Evolutionary conservation across 2,113 vertebrate species (phyloP).

Genomic region (Ondatra zibethicus): DNA sequence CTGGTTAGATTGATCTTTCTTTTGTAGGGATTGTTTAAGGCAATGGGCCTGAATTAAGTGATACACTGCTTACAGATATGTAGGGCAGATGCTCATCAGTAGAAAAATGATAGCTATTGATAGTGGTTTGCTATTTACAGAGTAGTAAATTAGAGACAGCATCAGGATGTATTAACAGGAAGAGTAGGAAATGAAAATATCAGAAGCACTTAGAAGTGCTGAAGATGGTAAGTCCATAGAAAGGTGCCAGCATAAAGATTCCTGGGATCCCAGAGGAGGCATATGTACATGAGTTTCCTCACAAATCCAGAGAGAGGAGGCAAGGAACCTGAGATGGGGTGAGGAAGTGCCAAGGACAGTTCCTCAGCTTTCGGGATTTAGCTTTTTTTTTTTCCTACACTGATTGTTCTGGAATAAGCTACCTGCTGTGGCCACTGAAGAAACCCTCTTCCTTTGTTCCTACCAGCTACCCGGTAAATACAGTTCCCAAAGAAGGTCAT

Average conservation of each 20-base stretch:
- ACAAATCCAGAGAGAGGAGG: not conserved
- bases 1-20: not conserved
- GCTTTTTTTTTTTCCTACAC: not conserved
- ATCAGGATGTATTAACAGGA: not conserved
- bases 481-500: not conserved
- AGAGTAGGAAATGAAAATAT: not conserved
- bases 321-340: not conserved
- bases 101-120: not conserved
- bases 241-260: not conserved
- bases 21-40: not conserved
- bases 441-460: not conserved
- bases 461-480: not conserved
- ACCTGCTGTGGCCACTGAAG: not conserved
- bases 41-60: not conserved
- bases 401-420: not conserved
- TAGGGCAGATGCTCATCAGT: not conserved
- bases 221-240: not conserved
- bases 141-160: not conserved
- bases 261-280: not conserved
- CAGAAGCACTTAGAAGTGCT: not conserved
- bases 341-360: not conserved
- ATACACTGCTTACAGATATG: not conserved
- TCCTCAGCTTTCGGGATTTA: conserved; percentile 15
- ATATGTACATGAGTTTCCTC: not conserved
- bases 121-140: not conserved